Percentiles rank a stretch among this genome's conserved stretches.
Conservation (phyloP, 2,113 vertebrate genomes). For the Bettongia penicillata region DNA sequence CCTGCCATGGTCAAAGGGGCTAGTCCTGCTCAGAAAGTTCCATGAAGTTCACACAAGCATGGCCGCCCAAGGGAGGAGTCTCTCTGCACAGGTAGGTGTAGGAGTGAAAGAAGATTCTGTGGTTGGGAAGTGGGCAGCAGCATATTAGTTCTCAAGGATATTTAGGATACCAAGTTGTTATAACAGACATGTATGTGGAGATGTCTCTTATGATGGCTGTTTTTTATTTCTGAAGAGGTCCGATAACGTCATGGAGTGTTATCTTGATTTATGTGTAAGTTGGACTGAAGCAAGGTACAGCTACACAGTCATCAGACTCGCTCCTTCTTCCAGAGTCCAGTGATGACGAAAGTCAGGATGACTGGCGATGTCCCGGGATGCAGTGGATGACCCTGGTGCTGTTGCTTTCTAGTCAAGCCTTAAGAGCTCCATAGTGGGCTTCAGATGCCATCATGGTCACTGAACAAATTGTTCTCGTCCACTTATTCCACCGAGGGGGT, state of each 20-base stretch:
- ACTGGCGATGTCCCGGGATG: too few relatives aligned
- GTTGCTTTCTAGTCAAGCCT: too few relatives aligned
- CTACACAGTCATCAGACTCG: too few relatives aligned
- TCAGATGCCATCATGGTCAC: too few relatives aligned
- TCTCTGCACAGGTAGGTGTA: neutral
- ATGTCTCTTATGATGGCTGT: neutral
- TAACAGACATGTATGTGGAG: neutral
- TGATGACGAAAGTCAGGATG: too few relatives aligned
- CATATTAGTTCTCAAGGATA: conserved; percentile 31
- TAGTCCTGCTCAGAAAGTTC: neutral
- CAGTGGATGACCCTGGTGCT: too few relatives aligned
- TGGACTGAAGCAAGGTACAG: too few relatives aligned
- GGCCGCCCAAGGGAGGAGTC: neutral
- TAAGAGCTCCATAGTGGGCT: too few relatives aligned
- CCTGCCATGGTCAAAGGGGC: neutral
- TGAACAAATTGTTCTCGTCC: neutral
- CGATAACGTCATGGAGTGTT: too few relatives aligned
- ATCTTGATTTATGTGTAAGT: too few relatives aligned
- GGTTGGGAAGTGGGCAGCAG: conserved; percentile 18
- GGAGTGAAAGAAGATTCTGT: neutral
- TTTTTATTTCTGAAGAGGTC: neutral
- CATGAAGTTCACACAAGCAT: too few relatives aligned
- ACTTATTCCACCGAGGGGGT: neutral
- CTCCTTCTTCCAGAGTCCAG: neutral
- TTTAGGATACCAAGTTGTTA: neutral